Evolutionary conservation across 2,113 vertebrate genomes (phyloP).

Genomic region (Myrmecophaga tridactyla): DNA sequence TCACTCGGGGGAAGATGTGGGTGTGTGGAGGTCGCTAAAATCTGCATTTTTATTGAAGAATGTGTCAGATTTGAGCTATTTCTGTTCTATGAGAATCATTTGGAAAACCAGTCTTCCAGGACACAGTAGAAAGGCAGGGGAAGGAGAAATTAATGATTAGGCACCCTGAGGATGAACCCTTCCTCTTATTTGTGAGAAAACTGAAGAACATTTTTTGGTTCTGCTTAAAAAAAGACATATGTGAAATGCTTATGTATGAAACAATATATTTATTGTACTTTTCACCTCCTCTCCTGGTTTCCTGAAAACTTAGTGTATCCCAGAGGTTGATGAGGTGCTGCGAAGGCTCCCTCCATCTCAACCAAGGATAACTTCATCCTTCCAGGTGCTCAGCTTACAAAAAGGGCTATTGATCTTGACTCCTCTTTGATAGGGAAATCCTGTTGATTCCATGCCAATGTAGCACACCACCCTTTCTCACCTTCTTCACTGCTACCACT

Average conservation of each 20-base stretch:
- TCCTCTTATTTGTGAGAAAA: neutral
- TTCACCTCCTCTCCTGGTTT: neutral
- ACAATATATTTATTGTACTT: neutral
- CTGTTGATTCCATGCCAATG: neutral
- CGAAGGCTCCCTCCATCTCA: rapidly evolving
- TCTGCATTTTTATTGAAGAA: neutral
- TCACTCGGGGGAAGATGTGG: neutral
- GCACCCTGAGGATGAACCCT: neutral
- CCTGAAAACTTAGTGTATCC: no score
- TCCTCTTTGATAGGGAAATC: neutral
- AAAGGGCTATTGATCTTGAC: neutral
- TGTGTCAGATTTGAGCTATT: neutral
- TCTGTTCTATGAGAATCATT: neutral
- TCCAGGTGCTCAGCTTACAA: neutral
- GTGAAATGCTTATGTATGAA: neutral
- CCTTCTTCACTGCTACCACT: rapidly evolving
- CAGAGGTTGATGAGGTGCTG: rapidly evolving
- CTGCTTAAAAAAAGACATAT: neutral
- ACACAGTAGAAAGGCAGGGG: neutral
- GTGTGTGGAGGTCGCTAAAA: no score
- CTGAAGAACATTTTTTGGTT: neutral
- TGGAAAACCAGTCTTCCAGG: neutral
- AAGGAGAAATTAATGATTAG: neutral
- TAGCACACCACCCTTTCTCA: neutral
- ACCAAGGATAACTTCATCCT: neutral